Percentiles rank a stretch among this genome's conserved stretches.
phyloP scores from a whole-genome alignment of 1,140 invertebrate genomes.

The Camponotus floridanus region DNA sequence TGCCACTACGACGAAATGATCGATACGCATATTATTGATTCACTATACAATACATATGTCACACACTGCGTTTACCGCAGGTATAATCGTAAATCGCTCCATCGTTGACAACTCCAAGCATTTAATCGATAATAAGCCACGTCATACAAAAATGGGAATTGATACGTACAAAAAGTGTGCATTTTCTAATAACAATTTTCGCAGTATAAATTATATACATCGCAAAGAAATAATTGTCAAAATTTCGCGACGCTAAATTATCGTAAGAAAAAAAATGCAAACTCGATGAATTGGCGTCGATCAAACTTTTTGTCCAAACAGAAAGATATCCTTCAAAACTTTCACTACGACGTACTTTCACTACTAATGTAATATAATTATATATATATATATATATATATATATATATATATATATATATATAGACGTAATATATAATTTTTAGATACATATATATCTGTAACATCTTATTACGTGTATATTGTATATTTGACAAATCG shows the following conservation, averaged over 20 bases:
- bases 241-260: neutral
- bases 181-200: neutral
- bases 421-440: too few relatives aligned
- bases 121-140: slow-evolving; percentile 76
- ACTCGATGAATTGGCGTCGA: too few relatives aligned
- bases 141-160: slow-evolving; percentile 7
- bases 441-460: too few relatives aligned
- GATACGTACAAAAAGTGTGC: neutral
- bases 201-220: neutral
- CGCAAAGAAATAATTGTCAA: neutral
- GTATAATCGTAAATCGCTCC: slow-evolving; percentile 56
- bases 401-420: too few relatives aligned
- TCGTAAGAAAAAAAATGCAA: neutral
- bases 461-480: too few relatives aligned
- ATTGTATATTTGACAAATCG: too few relatives aligned
- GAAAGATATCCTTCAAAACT: too few relatives aligned
- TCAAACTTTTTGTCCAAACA: too few relatives aligned
- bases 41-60: slow-evolving; percentile 39
- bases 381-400: too few relatives aligned
- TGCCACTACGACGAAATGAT: slow-evolving; percentile 59
- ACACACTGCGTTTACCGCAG: neutral
- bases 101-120: slow-evolving; percentile 73
- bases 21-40: slow-evolving; percentile 74
- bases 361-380: too few relatives aligned
- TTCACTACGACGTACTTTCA: too few relatives aligned